Evolutionary conservation across 2,888 invertebrate genomes (phyloP), one percentile per base, ranked within the genome.

Genomic region (Parthenolecanium corni): DNA sequence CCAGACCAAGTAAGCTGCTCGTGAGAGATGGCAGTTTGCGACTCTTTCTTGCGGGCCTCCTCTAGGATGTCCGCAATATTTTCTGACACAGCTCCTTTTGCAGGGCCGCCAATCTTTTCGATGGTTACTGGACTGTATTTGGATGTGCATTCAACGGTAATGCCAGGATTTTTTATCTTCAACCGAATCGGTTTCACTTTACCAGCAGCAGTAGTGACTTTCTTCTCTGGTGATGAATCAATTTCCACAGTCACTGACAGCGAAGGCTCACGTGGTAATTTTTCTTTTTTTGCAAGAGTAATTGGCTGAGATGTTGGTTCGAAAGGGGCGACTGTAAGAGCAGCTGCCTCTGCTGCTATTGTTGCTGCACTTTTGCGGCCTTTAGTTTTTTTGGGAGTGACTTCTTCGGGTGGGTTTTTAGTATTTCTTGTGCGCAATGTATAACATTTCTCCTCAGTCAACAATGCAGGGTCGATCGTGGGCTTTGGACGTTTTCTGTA

Each of bases 1-100:
- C 52, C 52, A 4, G 62, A 52, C 62, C 62, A 62, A 4, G 62
- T 24, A n/a, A 31, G 24, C 23, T 51, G 51, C 38, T 62, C 62
- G 24, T 36, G 23, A n/a, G 16, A 40, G 51, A 24, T 52, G 1
- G 62, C 24, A 3, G 40, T n/a, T 23, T n/a, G 16, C 6, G 51
- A 2, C 11, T 62, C 52, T 58, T 47, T 49, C 24, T 52, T 58
- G 21, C 57, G 57, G 11, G 18, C 20, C 1, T 58, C 57, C 47
- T 49, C 57, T n/a, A 21, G 14, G 5, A 31, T n/a, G 14, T 40
- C 56, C 2, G n/a, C 25, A n/a, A 25, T 46, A 20, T 47, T 58
- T 1, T 58, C 49, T 11, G 6, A 12, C 5, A 49, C 49, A 5
- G 18, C 9, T 20, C 12, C 23, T 23, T 20, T 23, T 9, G 18